Base-by-base conservation (phyloP, 2,113 vertebrate species). In the Zeus faber region DNA sequence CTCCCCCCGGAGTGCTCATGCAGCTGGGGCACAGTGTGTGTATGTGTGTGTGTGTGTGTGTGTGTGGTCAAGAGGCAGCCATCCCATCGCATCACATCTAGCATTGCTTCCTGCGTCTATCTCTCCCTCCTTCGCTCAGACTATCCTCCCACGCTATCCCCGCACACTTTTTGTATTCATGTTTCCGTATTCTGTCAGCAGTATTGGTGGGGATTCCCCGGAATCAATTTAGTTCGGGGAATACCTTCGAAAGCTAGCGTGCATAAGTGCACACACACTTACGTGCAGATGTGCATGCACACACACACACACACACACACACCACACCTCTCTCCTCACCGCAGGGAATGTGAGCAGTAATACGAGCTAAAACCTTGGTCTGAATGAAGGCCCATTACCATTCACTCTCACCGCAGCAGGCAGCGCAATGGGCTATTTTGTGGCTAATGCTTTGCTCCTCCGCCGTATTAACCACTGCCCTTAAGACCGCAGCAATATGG, bases 171-270 rank as follows among this genome's bases (percentile, higher is more conserved):
- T 25, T 24, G 20, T 13, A 33, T 29, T 51, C 16, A 6, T 23
- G 60, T 31, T n/a, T n/a, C 49, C 41, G 54, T 56, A 39, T 60
- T 53, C 59, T 70, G 63, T 76, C 68, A 64, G 73, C 40, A 26
- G 27, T 47, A 65, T 73, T 71, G 24, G 37, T 37, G 50, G 76
- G 79, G 80, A 84, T 82, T 85, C 65, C 76, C 70, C 77, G 58
- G 51, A 82, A 84, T 69, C 70, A 50, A 57, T 67, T 62, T 33
- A 46, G 68, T 70, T 63, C 2, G 63, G 71, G 67, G 70, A 69
- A 27, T 21, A 33, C 57, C 58, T 62, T 35, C 46, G n/a, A n/a
- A n/a, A n/a, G n/a, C 54, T 54, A 71, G 21, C 44, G 6, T 47
- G 27, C 44, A 41, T 29, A 24, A 66, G 52, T 51, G 57, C 47